phyloP scores from a whole-genome alignment of 2,797 vertebrate genomes.

The Kryptolebias ocellatus region DNA sequence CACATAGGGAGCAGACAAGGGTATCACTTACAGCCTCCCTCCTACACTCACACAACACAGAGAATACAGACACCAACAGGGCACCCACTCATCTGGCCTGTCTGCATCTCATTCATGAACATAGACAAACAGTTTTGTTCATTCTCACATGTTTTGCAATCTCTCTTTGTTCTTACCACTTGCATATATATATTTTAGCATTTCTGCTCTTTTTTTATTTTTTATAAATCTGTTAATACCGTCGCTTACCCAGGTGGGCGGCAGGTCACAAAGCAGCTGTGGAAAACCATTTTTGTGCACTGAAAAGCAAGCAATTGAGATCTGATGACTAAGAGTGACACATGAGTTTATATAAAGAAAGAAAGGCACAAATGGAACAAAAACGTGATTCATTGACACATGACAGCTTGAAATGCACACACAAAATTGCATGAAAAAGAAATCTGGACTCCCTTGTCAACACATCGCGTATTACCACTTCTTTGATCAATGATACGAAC shows the following conservation, averaged over 20 bases:
- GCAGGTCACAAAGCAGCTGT: conserved; percentile 66
- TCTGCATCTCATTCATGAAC: conserved; percentile 41
- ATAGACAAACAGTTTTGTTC: conserved; percentile 39
- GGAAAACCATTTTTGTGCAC: conserved; percentile 70
- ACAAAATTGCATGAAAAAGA: conserved; percentile 1
- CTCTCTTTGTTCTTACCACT: conserved; percentile 57
- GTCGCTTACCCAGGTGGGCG: conserved; percentile 43
- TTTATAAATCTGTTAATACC: conserved; percentile 61
- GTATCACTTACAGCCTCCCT: conserved; percentile 84
- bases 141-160: conserved; percentile 46
- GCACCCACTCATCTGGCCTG: conserved; percentile 52
- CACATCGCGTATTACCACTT: conserved; percentile 25
- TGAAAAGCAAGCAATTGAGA: conserved; percentile 63
- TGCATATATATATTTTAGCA: conserved; percentile 73
- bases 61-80: conserved; percentile 63
- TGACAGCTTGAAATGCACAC: not conserved
- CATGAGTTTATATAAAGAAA: conserved; percentile 42
- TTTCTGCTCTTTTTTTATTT: conserved; percentile 67
- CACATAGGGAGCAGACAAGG: conserved; percentile 86
- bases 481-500: conserved; percentile 17
- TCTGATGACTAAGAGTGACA: conserved; percentile 59
- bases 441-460: conserved; percentile 21
- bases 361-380: conserved; percentile 46
- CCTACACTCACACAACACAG: conserved; percentile 50
- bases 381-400: conserved; percentile 14